Conservation (phyloP, 2,113 vertebrate species). For the Pseudonaja textilis region DNA sequence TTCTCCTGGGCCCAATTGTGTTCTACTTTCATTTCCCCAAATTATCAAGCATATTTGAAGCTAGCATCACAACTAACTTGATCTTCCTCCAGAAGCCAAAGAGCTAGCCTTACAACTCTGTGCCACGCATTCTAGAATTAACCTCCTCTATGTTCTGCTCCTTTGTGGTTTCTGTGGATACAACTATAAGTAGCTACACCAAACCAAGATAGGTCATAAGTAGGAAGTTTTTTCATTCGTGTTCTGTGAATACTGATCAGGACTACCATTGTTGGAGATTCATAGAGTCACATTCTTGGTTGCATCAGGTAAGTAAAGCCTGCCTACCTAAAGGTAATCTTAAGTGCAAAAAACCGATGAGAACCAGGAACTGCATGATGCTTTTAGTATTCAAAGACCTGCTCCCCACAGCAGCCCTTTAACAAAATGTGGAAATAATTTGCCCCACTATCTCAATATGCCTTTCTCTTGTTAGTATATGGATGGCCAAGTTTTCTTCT, state of each 20-base stretch:
- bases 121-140: background rate
- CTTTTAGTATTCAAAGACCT: too few species aligned
- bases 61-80: too few species aligned
- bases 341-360: background rate
- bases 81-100: background rate
- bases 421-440: background rate
- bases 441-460: background rate
- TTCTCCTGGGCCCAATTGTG: background rate
- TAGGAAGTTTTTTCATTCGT: background rate
- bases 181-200: background rate
- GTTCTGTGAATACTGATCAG: background rate
- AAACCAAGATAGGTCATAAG: background rate
- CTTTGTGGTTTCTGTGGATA: constrained; percentile 18
- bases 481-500: background rate
- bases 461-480: background rate
- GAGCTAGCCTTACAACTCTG: background rate
- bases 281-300: background rate
- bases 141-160: background rate
- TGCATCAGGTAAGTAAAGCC: background rate
- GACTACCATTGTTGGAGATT: background rate
- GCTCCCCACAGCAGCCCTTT: background rate
- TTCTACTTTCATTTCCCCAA: background rate
- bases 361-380: background rate
- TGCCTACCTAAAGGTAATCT: background rate
- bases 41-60: background rate